Evolutionary conservation across 92 coral and sea anemone genomes (phyloP).

Genomic region (Umimayanthus kanabou): DNA sequence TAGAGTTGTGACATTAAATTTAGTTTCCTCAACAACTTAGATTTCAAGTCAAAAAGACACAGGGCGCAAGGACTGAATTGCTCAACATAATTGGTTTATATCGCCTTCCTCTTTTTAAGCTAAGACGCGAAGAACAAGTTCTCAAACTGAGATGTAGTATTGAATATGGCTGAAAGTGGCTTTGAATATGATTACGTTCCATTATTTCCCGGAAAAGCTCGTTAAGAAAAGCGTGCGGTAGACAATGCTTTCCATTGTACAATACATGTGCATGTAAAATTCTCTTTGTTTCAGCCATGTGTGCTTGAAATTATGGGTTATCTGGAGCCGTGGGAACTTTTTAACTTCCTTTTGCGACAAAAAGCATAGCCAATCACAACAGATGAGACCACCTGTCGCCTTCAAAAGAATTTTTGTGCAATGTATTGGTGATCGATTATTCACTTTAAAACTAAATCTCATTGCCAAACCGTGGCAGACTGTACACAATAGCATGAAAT

Average conservation of each 20-base stretch:
- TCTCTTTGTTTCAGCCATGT: constrained; percentile 74
- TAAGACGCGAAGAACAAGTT: not conserved
- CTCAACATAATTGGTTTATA: not conserved
- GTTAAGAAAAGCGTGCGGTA: constrained; percentile 38
- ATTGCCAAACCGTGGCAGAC: constrained; percentile 5
- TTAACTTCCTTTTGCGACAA: constrained; percentile 45
- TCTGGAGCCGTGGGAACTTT: constrained; percentile 79
- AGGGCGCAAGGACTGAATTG: not conserved
- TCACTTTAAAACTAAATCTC: constrained; percentile 15
- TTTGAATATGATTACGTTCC: constrained; percentile 20
- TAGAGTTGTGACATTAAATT: not conserved
- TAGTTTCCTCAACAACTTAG: not conserved
- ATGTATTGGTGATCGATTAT: constrained; percentile 29
- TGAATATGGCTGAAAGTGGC: constrained; percentile 34
- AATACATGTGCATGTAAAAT: constrained; percentile 61
- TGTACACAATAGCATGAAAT: not conserved
- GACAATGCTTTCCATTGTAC: constrained; percentile 29
- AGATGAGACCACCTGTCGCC: constrained; percentile 36
- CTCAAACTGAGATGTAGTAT: not conserved
- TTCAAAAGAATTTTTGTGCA: constrained; percentile 32
- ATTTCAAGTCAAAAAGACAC: not conserved
- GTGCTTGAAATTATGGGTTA: constrained; percentile 61
- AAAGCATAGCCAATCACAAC: constrained; percentile 37
- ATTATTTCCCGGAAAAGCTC: constrained; percentile 21
- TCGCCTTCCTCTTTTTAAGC: not conserved